Conservation (phyloP, 2,113 vertebrate genomes). For the Callopanchax toddi region DNA sequence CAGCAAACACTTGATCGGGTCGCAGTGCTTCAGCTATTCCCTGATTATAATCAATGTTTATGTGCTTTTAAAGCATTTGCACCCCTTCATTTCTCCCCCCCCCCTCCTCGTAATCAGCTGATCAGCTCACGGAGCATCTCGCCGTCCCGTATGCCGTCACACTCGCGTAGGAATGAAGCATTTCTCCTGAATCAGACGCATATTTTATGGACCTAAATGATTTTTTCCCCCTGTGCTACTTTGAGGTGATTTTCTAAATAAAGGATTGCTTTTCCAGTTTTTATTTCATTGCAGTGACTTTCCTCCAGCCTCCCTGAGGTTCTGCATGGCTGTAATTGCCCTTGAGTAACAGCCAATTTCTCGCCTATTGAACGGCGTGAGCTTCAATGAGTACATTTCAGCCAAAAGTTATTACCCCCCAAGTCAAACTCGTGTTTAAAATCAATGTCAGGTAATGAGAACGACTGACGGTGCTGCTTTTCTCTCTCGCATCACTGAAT, state of each 20-base stretch:
- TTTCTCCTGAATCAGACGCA: neutral
- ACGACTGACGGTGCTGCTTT: neutral
- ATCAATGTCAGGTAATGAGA: neutral
- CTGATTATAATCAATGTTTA: conserved; percentile 51
- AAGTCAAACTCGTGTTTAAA: neutral
- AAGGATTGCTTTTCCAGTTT: neutral
- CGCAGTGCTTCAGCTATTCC: neutral
- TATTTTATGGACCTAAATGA: neutral
- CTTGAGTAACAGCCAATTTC: neutral
- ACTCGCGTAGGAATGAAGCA: neutral
- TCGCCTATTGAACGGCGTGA: neutral
- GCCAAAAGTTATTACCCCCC: neutral
- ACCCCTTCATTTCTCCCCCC: neutral
- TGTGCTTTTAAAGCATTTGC: conserved; percentile 1
- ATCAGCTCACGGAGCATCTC: neutral
- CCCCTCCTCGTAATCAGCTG: conserved; percentile 27
- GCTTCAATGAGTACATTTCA: conserved; percentile 2
- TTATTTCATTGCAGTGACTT: neutral
- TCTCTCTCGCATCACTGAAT: conserved; percentile 4
- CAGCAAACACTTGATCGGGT: neutral
- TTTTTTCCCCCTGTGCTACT: conserved; percentile 1
- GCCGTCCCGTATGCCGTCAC: neutral
- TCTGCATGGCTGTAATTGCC: conserved; percentile 8
- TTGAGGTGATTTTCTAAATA: neutral
- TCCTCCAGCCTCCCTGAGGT: neutral